Base-by-base conservation (phyloP, 35 echinoderm and acorn worm species). In the Lytechinus pictus region DNA sequence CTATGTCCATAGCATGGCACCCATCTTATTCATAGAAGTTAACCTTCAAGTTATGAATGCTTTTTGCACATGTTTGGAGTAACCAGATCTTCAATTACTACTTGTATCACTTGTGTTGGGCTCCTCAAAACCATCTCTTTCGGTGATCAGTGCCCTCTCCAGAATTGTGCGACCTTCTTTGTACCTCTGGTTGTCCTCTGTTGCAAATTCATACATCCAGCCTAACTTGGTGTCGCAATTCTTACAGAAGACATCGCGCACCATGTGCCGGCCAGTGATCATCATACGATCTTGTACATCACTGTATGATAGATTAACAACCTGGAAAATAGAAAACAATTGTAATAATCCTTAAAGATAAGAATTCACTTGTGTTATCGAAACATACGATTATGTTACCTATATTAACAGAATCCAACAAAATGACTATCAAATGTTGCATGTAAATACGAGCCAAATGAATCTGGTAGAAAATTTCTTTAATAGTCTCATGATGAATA, bases 171-270 rank as follows among this genome's bases (percentile, higher is more conserved):
- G 71, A 24, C 98, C 98, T 95, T 99, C 98, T 91, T 99, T 99
- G 92, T 99, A 99, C 87, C 98, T 92, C 87, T 99, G 98, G 87
- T 98, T 99, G 87, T 99, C 98, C 92, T 99, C 98, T 55, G 97
- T 98, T 52, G 98, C 98, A 96, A 99, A 99, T 93, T 99, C 98
- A 72, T 99, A 99, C 95, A 99, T 99, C 98, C 98, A 99, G 27
- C 98, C 98, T 4, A 99, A 95, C 91, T 99, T 99, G 52, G 97
- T 94, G 55, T 99, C 98, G 87, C 98, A 99, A 89, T 96, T 99
- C 92, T 99, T 99, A 58, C 98, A 99, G 89, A 97, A 99, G 12
- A 99, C 98, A 54, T 99, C 98, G 19, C 98, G 95, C 10, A 99
- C 98, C 96, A 99, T 99, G 95, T 99, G 98, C n/a, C 98, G 86